Evolutionary conservation across 2,113 vertebrate species (phyloP).

Genomic region (Brachypteracias leptosomus): DNA sequence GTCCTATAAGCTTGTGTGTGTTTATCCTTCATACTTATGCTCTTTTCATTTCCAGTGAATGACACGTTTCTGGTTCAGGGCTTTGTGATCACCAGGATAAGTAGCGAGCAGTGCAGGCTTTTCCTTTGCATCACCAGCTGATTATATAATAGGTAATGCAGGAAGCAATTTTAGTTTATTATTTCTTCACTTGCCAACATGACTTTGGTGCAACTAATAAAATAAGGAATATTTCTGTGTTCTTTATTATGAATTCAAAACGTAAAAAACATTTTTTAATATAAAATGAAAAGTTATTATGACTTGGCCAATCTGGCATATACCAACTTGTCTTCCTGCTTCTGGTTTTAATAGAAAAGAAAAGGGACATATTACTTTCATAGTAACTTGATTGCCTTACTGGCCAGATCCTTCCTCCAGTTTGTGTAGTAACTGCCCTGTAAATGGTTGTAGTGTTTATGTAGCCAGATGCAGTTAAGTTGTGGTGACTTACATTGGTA

Average conservation of each 20-base stretch:
- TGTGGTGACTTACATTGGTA: not conserved
- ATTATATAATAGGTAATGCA: slow-evolving; percentile 67
- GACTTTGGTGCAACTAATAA: slow-evolving; percentile 68
- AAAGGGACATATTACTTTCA: slow-evolving; percentile 50
- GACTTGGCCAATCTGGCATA: slow-evolving; percentile 37
- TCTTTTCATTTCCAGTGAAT: not conserved
- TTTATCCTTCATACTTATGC: not conserved
- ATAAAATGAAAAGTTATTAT: slow-evolving; percentile 48
- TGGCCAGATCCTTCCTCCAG: not conserved
- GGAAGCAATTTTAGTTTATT: slow-evolving; percentile 63
- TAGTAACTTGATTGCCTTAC: slow-evolving; percentile 13
- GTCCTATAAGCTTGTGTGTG: not conserved
- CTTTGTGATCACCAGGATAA: not conserved
- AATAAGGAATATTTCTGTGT: slow-evolving; percentile 61
- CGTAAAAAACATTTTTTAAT: slow-evolving; percentile 29
- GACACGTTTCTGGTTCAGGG: not conserved
- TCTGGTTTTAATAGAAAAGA: slow-evolving; percentile 59
- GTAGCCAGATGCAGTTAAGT: slow-evolving; percentile 3
- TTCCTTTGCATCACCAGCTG: slow-evolving; percentile 49
- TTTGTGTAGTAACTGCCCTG: not conserved
- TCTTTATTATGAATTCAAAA: slow-evolving; percentile 59
- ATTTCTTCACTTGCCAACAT: slow-evolving; percentile 68
- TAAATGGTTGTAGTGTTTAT: slow-evolving; percentile 23
- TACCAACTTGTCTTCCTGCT: slow-evolving; percentile 17
- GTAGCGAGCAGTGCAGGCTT: not conserved